Evolutionary conservation across 2,888 invertebrate species (phyloP), one percentile per base, ranked within the genome.

Genomic region (Baccha elongata): DNA sequence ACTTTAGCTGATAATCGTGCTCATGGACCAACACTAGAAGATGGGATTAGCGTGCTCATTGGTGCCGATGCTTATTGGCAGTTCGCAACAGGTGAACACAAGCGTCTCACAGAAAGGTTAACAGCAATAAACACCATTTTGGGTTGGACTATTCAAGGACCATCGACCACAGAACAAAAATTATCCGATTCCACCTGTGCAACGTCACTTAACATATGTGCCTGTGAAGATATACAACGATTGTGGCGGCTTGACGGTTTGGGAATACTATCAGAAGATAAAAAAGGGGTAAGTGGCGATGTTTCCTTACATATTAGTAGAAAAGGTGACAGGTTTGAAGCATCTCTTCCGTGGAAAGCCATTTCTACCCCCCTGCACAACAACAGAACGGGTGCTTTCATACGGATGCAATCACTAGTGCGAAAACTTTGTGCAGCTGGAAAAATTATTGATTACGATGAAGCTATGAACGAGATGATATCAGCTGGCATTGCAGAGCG

Each of bases 1-100:
- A 40, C 1, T 5, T 15, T 73, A 17, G 73, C 68, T 1, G 79
- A 73, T 68, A 17, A 13, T 48, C n/a, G 52, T 42, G 7, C 8
- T 40, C 46, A 21, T 8, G 37, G 52, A 2, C 60, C 29, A 35
- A 5, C 53, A 10, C 13, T 35, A 21, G 58, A 69, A 26, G 52
- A 58, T 0, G 65, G 74, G 2, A 74, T 75, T 23, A 60, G 65
- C 7, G 44, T 71, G n/a, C 35, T 81, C 0, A 35, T 75, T 3
- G 69, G 65, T 11, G 67, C 71, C 2, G 65, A 81, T 32, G 50
- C 42, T 5, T 81, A 81, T 52, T 81, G 81, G 75, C 58, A 60
- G n/a, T 50, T 76, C 8, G 64, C 44, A 19, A 74, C 67, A 1
- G 67, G 71, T 1, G 60, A 81, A 46, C 17, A 26, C 42, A 50